Evolutionary conservation across 2,797 vertebrate species (phyloP), one percentile per base, ranked within the genome.

Genomic region (Hippoglossus hippoglossus): DNA sequence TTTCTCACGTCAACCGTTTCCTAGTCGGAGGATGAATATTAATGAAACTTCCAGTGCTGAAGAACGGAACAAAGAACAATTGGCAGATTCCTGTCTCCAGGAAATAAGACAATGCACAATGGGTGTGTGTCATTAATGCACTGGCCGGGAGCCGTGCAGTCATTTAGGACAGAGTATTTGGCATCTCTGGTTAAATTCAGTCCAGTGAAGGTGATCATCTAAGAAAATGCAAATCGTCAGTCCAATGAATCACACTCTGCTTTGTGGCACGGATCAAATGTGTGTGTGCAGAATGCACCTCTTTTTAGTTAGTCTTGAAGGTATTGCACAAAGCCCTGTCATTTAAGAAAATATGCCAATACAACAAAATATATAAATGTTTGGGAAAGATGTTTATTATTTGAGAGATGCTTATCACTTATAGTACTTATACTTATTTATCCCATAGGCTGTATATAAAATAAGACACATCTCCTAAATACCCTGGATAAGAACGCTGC

Each of bases 21-120:
- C 25, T 55, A 8, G 21, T 6, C 21, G 25, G 31, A 68, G 28
- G 31, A 67, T 71, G 80, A 86, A 80, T 83, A 80, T 83, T 81
- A 81, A 79, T 81, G 71, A 72, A 41, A 72, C 22, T 64, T 41
- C 67, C 58, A 49, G n/a, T n/a, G 36, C 24, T 60, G 36, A 59
- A 73, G 46, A 71, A 65, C 54, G 67, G 71, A 56, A 56, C 53
- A 19, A 31, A 55, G 55, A 57, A 58, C 28, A 63, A 46, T 49
- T 22, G 18, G 25, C 55, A 71, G 22, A 46, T 26, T 16, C 55
- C 28, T 25, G 47, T 34, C 8, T 49, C 12, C 25, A 34, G 53
- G 22, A 24, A 51, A 60, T 22, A 62, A 31, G 44, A 18, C 1
- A 22, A 49, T 12, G 22, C 24, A 51, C 51, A 36, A 25, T 31